Evolutionary conservation across 2,113 vertebrate species (phyloP), one percentile per base, ranked within the genome.

Genomic region (Paedocypris sp.): DNA sequence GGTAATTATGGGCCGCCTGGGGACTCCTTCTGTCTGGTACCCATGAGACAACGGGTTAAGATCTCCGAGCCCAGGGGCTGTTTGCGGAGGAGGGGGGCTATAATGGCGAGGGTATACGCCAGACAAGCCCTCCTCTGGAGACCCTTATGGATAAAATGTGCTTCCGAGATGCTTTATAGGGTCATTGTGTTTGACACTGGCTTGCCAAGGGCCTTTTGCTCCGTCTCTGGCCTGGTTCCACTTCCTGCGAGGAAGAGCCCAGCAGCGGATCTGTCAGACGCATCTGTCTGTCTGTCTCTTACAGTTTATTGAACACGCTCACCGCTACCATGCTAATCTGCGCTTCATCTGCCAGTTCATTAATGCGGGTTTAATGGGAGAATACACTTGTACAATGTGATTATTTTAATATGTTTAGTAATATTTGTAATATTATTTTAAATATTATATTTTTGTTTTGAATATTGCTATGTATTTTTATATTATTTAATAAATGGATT

Each of bases 31-130:
- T 80, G 80, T 82, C 79, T 79, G 68, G 66, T 76, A 45, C 82
- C 80, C 81, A 71, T 59, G 81, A 82, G 80, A 72, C 77, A 76
- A 48, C 67, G 79, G 81, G 80, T 83, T 82, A 85, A 83, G 50
- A 77, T 76, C 79, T 83, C 82, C 83, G 83, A 81, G 80, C 82
- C 81, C 66, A 52, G 60, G 77, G 80, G 58, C 29, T n/a, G 12
- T 10, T 13, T 12, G 50, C 16, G 22, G 18, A 12, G 3, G 22
- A 6, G 25, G 31, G 29, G 29, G 50, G 20, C 15, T 23, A 29
- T 49, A 22, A 32, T 16, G n/a, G 16, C 13, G 41, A 22, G 13
- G 29, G 29, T n/a, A 11, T 19, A 33, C 22, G 2, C 28, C 13
- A 25, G 16, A 20, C 8, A 22, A 16, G 46, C 6, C 22, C 39